Evolutionary conservation across 2,113 vertebrate species (phyloP).

Genomic region (Burhinus oedicnemus): DNA sequence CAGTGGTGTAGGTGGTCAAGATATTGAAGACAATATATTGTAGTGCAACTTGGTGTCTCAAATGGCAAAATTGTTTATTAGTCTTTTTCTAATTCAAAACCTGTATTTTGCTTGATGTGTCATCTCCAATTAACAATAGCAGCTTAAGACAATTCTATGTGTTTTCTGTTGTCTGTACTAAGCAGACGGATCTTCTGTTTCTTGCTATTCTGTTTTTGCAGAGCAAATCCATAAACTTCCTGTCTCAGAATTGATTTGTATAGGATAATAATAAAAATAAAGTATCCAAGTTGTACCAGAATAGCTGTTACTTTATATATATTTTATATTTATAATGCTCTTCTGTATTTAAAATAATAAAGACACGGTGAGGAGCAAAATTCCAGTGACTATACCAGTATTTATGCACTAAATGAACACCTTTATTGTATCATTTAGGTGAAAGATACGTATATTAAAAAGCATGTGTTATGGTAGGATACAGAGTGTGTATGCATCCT

Average conservation of each 20-base stretch:
- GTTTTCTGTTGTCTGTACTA: not conserved
- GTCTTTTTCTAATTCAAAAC: not conserved
- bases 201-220: not conserved
- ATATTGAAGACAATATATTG: not conserved
- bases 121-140: not conserved
- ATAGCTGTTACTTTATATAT: not conserved
- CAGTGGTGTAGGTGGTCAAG: not conserved
- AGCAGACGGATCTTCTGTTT: not conserved
- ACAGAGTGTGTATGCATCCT: not conserved
- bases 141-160: not conserved
- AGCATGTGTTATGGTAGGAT: not conserved
- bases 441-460: not conserved
- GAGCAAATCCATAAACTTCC: not conserved
- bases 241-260: not conserved
- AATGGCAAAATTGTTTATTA: not conserved
- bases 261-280: not conserved
- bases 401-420: not conserved
- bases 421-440: not conserved
- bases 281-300: not conserved
- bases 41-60: not conserved
- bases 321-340: not conserved
- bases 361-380: not conserved
- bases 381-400: not conserved
- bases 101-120: not conserved
- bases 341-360: slow-evolving; percentile 4